Conservation (phyloP, 53 echinoderm and acorn worm species). For the Temnopleurus reevesii region DNA sequence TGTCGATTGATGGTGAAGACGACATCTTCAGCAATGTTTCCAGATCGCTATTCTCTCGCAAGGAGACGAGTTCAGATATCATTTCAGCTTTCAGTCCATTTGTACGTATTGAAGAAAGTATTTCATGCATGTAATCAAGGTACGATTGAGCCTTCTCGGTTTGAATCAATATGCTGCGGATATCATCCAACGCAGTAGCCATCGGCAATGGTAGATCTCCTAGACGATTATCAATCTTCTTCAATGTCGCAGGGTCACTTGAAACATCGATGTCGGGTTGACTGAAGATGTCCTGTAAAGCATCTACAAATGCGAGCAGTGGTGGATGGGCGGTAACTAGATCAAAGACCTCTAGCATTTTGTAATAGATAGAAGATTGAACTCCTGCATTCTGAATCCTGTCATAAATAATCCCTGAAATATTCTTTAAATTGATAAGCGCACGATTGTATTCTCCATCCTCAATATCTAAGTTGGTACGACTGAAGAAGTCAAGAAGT, state of each 20-base stretch:
- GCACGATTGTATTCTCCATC: neutral
- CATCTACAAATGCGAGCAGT: neutral
- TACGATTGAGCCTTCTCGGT: neutral
- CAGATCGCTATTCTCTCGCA: neutral
- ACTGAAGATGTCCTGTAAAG: neutral
- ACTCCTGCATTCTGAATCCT: neutral
- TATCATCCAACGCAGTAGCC: neutral
- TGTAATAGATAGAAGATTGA: too few relatives aligned
- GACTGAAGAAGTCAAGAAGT: neutral
- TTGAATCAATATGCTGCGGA: neutral
- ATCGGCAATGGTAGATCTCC: neutral
- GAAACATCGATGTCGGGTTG: neutral
- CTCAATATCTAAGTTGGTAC: neutral
- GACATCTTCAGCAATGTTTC: neutral
- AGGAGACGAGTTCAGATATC: neutral
- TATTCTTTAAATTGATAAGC: neutral
- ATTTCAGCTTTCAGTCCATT: neutral
- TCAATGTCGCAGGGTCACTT: neutral
- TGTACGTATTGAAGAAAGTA: neutral
- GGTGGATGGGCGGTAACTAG: neutral
- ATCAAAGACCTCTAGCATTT: neutral
- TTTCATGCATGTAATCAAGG: neutral
- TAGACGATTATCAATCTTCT: neutral
- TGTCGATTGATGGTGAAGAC: neutral
- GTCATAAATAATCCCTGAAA: neutral